Evolutionary conservation across 1,140 invertebrate species (phyloP), one percentile per base, ranked within the genome.

Genomic region (Sesamia nonagrioides): DNA sequence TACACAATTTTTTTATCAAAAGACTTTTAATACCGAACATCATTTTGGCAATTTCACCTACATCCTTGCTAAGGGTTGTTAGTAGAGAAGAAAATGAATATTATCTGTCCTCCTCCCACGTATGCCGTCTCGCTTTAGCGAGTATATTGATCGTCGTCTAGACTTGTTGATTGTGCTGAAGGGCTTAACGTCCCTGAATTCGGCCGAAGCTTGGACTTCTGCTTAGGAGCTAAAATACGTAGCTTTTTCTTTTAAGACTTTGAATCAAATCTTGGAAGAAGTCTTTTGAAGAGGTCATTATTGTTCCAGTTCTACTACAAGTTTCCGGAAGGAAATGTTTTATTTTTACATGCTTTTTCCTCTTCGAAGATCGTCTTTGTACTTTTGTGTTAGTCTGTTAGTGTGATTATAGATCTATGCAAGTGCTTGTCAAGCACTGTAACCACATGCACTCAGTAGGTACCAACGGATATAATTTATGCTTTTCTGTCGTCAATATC

Each of bases 81-180:
- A 50, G 45, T 81, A 74, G 77, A 86, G 83, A 79, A 69, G 74
- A 71, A 77, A 63, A 79, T 72, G 63, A 85, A 73, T 80, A 42
- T 42, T 18, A 78, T 83, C 82, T 75, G 66, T 90, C 91, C 82
- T 84, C 78, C 71, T 92, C 86, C 56, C 78, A 80, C 86, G 52
- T 75, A 80, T 80, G 82, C 84, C 61, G 76, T 89, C 90, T 89
- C 86, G 84, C 84, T 93, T 82, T 42, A 77, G 78, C 86, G 68
- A 66, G 77, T 81, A 89, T 94, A 94, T 94, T 94, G 92, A 94
- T 94, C 92, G 92, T 82, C 82, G 90, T 91, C 92, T 94, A 88
- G 91, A 94, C 92, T 93, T 93, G 92, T 94, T 93, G 92, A 94
- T 94, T 88, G 82, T 84, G 56, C 78, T 80, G 66, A 77, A 72